phyloP scores from a whole-genome alignment of 2,888 invertebrate species.

The Chymomyza caudatula region DNA sequence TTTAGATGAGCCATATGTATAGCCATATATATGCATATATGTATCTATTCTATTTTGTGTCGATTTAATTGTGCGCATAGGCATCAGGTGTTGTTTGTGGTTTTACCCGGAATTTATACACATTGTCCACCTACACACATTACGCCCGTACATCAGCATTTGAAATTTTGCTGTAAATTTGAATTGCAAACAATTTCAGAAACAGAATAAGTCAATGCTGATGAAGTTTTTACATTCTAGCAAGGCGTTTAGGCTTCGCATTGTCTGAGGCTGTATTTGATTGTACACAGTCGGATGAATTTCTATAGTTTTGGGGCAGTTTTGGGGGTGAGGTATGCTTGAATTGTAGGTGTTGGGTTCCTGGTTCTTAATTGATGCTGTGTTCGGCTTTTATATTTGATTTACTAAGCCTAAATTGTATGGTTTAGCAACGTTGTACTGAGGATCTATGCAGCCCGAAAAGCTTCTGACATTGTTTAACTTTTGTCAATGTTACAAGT shows the following conservation, averaged over 20 bases:
- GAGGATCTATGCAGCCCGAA: neutral
- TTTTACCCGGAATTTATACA: neutral
- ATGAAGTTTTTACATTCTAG: neutral
- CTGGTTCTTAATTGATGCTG: neutral
- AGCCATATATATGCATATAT: neutral
- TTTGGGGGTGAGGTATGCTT: neutral
- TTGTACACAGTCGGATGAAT: no score
- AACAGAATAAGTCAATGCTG: neutral
- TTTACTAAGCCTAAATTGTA: neutral
- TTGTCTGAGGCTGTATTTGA: no score
- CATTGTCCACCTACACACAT: no score
- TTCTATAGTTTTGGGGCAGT: neutral
- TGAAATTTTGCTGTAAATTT: neutral
- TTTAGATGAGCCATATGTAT: no score
- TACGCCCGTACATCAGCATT: neutral
- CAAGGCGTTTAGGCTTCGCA: neutral
- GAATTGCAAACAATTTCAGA: neutral
- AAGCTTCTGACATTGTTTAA: neutral
- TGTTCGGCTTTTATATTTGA: neutral
- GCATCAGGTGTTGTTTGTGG: neutral
- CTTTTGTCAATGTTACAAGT: neutral
- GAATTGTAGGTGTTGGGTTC: neutral
- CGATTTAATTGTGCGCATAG: conserved; percentile 2
- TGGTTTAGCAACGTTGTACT: neutral
- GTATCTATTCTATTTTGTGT: conserved; percentile 4